Percentiles rank a stretch among this genome's conserved stretches.
Conservation (phyloP, 1,140 invertebrate species). For the Zaprionus davidi region DNA sequence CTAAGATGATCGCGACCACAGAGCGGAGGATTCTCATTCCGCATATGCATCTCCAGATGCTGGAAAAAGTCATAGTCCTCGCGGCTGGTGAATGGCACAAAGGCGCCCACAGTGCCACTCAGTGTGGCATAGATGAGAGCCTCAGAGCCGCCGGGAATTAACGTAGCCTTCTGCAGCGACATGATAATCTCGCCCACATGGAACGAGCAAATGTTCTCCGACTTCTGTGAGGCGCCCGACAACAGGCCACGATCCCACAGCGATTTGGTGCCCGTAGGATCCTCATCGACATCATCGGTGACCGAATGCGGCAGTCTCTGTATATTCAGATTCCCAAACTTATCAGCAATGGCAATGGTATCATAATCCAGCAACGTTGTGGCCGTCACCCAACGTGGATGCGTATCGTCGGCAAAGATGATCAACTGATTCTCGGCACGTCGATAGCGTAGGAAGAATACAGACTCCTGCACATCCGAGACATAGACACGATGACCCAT, state of each 20-base stretch:
- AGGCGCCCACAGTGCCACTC: slow-evolving; percentile 97
- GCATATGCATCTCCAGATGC: slow-evolving; percentile 99
- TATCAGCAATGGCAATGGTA: slow-evolving; percentile 97
- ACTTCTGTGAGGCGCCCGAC: slow-evolving; percentile 99
- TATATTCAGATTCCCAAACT: slow-evolving; percentile 98
- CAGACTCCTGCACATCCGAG: slow-evolving; percentile 98
- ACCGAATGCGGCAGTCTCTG: slow-evolving; percentile 95
- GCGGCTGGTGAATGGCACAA: slow-evolving; percentile 98
- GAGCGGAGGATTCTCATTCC: slow-evolving; percentile 97
- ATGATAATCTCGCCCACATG: slow-evolving; percentile 98
- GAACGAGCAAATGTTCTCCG: slow-evolving; percentile 95
- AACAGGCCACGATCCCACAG: slow-evolving; percentile 98
- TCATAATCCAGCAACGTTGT: slow-evolving; percentile 98
- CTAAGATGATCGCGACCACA: slow-evolving; percentile 99
- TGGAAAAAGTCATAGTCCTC: slow-evolving; percentile 99
- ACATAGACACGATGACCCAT: slow-evolving; percentile 97
- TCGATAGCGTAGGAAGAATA: slow-evolving; percentile 98
- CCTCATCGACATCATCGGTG: slow-evolving; percentile 99
- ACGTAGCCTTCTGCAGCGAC: slow-evolving; percentile 95
- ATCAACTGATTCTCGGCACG: slow-evolving; percentile 98
- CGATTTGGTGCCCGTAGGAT: slow-evolving; percentile 99
- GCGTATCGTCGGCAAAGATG: slow-evolving; percentile 99
- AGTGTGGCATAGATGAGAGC: slow-evolving; percentile 98
- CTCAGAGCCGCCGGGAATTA: slow-evolving; percentile 98
- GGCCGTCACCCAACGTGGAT: slow-evolving; percentile 97